A percentile compares a stretch with the other conserved stretches of the same genome.
Conservation (phyloP, 2,797 vertebrate species). For the Picus viridis region DNA sequence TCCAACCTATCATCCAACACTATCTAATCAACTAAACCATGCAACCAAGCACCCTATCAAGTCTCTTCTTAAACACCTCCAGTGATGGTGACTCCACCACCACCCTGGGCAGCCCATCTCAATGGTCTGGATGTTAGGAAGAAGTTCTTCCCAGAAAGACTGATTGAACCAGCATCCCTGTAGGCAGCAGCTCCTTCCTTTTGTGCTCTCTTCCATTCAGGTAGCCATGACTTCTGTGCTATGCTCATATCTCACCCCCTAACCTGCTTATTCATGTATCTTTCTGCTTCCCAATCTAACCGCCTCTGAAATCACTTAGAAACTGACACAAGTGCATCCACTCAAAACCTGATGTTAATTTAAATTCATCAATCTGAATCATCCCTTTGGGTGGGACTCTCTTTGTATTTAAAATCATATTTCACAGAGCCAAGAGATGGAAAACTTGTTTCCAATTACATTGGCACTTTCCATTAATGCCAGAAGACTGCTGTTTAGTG, state of each 20-base stretch:
- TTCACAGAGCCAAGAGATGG: constrained; percentile 1
- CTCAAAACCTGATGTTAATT: background rate
- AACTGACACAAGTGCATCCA: background rate
- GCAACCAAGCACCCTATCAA: too few relatives aligned
- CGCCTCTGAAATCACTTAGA: background rate
- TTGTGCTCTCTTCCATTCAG: background rate
- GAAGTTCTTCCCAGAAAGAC: too few relatives aligned
- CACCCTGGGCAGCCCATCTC: too few relatives aligned
- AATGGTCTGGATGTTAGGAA: too few relatives aligned
- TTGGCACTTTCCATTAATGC: background rate
- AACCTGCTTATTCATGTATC: background rate
- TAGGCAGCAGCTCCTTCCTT: background rate
- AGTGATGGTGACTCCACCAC: too few relatives aligned
- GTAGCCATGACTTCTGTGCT: background rate
- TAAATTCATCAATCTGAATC: background rate
- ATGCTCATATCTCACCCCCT: background rate
- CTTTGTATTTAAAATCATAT: constrained; percentile 28
- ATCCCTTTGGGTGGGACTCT: background rate
- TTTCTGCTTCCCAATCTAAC: background rate
- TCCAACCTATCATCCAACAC: too few relatives aligned
- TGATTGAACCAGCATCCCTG: background rate
- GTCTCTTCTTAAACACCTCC: too few relatives aligned
- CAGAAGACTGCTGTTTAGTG: background rate
- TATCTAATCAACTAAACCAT: too few relatives aligned
- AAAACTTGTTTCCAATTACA: constrained; percentile 33